These are phyloP conservation scores for Luidia sarsii DNA, from an alignment of 53 echinoderm and acorn worm species.

Conservation along the genomic window DNA sequence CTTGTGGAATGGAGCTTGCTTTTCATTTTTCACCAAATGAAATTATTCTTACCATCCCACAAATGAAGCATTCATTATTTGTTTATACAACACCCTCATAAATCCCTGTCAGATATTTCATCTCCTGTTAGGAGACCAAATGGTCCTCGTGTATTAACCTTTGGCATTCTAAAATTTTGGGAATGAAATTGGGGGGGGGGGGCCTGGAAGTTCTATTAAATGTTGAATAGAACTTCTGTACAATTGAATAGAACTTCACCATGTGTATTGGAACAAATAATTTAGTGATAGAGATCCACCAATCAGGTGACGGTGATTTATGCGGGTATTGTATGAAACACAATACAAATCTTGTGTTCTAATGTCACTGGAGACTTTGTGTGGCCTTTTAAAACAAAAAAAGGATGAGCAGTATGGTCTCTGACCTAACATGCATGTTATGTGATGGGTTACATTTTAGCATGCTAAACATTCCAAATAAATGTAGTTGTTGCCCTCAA, in stretches of 20 bases:
- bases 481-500: too few species aligned
- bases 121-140: neutral
- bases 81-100: neutral
- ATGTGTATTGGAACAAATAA: too few species aligned
- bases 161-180: neutral
- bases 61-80: conserved; percentile 9
- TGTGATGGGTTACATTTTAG: too few species aligned
- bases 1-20: conserved; percentile 1
- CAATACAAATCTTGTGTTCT: too few species aligned
- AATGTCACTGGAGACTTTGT: too few species aligned
- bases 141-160: neutral
- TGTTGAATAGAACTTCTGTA: neutral
- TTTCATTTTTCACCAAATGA: neutral
- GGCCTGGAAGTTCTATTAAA: too few species aligned
- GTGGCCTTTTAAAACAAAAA: too few species aligned
- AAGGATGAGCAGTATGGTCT: too few species aligned
- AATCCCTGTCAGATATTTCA: too few species aligned
- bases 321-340: neutral
- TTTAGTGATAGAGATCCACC: neutral
- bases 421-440: too few species aligned
- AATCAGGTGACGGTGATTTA: neutral
- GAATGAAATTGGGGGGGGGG: neutral
- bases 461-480: too few species aligned
- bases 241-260: neutral
- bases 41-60: conserved; percentile 9